Percentiles rank a stretch among this genome's conserved stretches.
Conservation (phyloP, 2,888 invertebrate genomes). For the Geophilus truncorum region DNA sequence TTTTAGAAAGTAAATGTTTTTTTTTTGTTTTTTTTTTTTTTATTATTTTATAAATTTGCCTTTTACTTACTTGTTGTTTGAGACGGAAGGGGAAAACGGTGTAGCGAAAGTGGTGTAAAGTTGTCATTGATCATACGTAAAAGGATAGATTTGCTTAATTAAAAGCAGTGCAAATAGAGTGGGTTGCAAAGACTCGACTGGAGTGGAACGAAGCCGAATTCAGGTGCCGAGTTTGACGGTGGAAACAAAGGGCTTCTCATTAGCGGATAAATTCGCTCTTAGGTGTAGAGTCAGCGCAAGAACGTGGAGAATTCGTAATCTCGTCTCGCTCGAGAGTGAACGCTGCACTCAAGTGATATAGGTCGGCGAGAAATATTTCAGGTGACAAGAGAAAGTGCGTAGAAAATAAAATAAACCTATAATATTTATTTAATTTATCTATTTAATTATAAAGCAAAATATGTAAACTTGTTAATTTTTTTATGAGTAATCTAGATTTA, state of each 20-base stretch:
- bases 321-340: background rate
- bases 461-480: background rate
- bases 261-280: constrained; percentile 4
- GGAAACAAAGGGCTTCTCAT: background rate
- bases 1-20: background rate
- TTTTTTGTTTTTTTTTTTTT: background rate
- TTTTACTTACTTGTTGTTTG: background rate
- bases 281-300: constrained; percentile 27
- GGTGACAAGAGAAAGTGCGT: background rate
- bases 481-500: background rate
- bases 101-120: background rate
- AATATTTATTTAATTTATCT: too few species aligned
- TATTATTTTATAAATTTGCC: background rate
- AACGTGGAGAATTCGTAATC: constrained; percentile 21
- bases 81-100: background rate
- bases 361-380: background rate
- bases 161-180: background rate
- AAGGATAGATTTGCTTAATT: constrained; percentile 4
- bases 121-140: background rate
- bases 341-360: background rate
- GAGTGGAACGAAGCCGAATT: background rate
- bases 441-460: background rate
- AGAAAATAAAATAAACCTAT: background rate
- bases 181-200: background rate
- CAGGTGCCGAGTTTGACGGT: background rate